Base-by-base conservation (phyloP, 2,797 vertebrate genomes). In the Zenarchopterus dispar region DNA sequence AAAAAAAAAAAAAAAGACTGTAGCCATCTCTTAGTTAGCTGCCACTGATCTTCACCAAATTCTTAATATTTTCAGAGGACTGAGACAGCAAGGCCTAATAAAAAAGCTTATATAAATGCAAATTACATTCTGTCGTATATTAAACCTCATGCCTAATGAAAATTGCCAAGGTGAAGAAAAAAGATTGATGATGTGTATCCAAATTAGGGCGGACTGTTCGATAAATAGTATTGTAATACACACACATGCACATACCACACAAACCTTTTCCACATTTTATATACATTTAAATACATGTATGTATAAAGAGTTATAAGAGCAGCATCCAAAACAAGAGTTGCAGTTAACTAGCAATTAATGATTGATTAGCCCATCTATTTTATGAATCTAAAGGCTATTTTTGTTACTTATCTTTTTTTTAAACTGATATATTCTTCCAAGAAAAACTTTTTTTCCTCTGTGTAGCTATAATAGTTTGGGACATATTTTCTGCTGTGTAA, bases 101-200 rank as follows among this genome's bases (percentile, higher is more conserved):
- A 93, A 94, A 94, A 93, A 93, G 89, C 92, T 94, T 93, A 93
- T 93, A 93, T 93, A 94, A 94, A 94, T 94, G 93, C 91, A 94
- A 94, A 94, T 94, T 90, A 84, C 85, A 91, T 91, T 89, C 83
- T 88, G 87, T 89, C 75, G 90, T 86, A 92, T 92, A 89, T 92
- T 92, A 93, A 92, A 93, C 86, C 84, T 73, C 68, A 58, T 64
- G 76, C 55, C 64, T 92, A 92, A 92, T 92, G 91, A 90, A 91
- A 89, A 92, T 87, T 90, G 91, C 81, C 84, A 90, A 66, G 81
- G 77, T 84, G 84, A 80, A 73, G 77, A 80, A 54, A 70, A 66
- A 74, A 85, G 85, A 87, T 77, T 86, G 75, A 90, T 88, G 74
- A 67, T 36, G 71, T 70, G 71, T 67, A 45, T 58, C 75, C 67